Conservation (phyloP, 2,888 invertebrate genomes). For the Platyscelio sp. region DNA sequence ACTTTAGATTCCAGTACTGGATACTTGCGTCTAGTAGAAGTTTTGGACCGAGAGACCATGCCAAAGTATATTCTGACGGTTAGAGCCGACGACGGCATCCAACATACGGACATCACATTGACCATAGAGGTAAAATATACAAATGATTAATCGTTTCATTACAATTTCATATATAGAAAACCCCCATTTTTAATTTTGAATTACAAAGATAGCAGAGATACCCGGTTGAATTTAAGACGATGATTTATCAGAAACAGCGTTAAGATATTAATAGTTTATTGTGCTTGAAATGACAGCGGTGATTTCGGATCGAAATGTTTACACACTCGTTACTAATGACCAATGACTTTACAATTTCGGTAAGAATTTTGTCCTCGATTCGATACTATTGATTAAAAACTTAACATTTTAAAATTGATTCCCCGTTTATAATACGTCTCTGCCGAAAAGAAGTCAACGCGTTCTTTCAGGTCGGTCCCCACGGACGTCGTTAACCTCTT, state of each 20-base stretch:
- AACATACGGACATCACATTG: slow-evolving; percentile 92
- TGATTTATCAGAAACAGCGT: slow-evolving; percentile 46
- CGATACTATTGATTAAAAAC: slow-evolving; percentile 26
- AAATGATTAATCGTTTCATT: slow-evolving; percentile 44
- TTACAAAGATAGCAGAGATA: slow-evolving; percentile 22
- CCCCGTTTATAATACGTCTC: slow-evolving; percentile 12
- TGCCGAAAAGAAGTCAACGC: slow-evolving; percentile 12
- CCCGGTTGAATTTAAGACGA: slow-evolving; percentile 27
- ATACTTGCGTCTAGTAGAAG: slow-evolving; percentile 90
- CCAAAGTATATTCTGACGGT: slow-evolving; percentile 92
- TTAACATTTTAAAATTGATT: slow-evolving; percentile 32
- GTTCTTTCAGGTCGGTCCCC: background rate
- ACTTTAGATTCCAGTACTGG: slow-evolving; percentile 91
- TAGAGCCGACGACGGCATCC: slow-evolving; percentile 95
- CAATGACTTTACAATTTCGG: slow-evolving; percentile 53
- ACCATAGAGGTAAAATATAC: slow-evolving; percentile 91
- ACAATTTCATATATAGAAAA: slow-evolving; percentile 44
- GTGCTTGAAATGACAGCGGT: slow-evolving; percentile 42
- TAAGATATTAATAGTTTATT: slow-evolving; percentile 51
- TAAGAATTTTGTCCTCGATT: slow-evolving; percentile 46
- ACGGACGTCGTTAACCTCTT: slow-evolving; percentile 1
- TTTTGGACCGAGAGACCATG: slow-evolving; percentile 93
- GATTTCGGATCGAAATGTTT: slow-evolving; percentile 55
- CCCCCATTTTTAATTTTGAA: slow-evolving; percentile 32
- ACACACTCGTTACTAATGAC: slow-evolving; percentile 59